Conservation (phyloP, 2,888 invertebrate genomes). For the Nephrotoma flavescens region DNA sequence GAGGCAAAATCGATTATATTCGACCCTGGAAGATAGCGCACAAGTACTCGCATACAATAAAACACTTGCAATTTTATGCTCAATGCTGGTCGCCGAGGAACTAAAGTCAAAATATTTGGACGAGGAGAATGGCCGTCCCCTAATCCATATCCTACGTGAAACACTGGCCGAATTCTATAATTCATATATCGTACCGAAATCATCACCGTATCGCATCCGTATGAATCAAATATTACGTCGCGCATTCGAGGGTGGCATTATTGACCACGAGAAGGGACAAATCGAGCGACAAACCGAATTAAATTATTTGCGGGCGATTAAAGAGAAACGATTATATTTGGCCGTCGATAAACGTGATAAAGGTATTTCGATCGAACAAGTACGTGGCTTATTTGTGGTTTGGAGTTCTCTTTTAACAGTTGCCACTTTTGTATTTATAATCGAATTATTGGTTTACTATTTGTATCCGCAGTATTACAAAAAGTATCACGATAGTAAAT, state of each 20-base stretch:
- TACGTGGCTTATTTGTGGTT: neutral
- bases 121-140: neutral
- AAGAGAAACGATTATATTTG: neutral
- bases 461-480: neutral
- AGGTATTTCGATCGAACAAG: neutral
- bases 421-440: neutral
- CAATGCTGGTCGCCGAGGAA: neutral
- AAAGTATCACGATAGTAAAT: neutral
- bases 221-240: neutral
- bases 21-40: neutral
- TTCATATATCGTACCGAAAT: slow-evolving; percentile 1
- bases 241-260: neutral
- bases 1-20: neutral
- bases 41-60: neutral
- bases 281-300: neutral
- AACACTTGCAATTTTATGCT: neutral
- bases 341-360: neutral
- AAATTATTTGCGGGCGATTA: neutral
- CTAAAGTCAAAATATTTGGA: neutral
- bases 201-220: neutral
- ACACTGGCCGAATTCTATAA: neutral
- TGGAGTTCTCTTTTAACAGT: neutral
- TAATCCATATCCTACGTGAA: neutral
- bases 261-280: neutral
- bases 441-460: neutral